A percentile compares a stretch with the other conserved stretches of the same genome.
Evolutionary conservation across 2,113 vertebrate species (phyloP).

Genomic region (Eulemur rufifrons): DNA sequence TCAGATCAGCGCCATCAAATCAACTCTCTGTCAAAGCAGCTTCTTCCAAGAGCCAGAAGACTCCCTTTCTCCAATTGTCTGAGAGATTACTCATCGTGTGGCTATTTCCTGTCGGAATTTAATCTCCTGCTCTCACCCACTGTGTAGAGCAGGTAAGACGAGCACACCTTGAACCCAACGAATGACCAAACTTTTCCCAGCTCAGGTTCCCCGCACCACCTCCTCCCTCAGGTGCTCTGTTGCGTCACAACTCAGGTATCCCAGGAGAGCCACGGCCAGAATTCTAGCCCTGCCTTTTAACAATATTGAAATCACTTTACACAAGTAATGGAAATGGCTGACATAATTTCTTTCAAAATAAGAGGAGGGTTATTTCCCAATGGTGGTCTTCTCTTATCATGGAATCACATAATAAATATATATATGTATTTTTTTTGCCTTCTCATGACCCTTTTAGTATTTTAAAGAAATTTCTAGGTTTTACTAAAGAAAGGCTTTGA

Average conservation of each 20-base stretch:
- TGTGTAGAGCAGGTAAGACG: neutral
- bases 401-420: neutral
- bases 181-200: neutral
- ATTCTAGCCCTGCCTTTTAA: neutral
- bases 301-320: neutral
- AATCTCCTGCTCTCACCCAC: neutral
- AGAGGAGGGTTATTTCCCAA: neutral
- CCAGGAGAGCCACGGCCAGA: neutral
- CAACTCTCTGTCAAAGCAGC: neutral
- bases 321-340: neutral
- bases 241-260: neutral
- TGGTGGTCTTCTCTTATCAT: neutral
- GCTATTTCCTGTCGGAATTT: neutral
- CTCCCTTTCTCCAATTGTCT: neutral
- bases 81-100: neutral
- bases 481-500: neutral
- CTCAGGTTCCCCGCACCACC: neutral
- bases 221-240: neutral
- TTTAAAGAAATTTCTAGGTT: conserved; percentile 16
- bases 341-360: neutral
- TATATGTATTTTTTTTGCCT: neutral
- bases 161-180: neutral
- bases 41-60: neutral
- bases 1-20: neutral
- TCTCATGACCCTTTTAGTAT: neutral